Percentiles rank a stretch among this genome's conserved stretches.
These are phyloP conservation scores for Euzetes globulus DNA, from an alignment of 2,888 invertebrate genomes.

Conservation along the genomic window DNA sequence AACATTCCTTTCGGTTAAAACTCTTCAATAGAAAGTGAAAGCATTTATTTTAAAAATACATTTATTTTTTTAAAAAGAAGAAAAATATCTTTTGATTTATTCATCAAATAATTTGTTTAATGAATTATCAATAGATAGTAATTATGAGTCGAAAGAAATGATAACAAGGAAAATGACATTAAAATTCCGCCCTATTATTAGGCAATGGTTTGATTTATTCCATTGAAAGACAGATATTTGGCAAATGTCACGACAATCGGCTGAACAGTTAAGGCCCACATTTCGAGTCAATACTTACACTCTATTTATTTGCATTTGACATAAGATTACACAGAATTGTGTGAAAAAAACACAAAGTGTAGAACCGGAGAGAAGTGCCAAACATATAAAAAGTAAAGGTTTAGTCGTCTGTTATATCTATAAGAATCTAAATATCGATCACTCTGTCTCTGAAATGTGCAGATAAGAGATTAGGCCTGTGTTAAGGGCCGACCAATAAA, in stretches of 20 bases:
- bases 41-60: too few species aligned
- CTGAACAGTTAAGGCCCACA: background rate
- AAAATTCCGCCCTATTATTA: too few species aligned
- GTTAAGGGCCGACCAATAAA: background rate
- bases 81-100: too few species aligned
- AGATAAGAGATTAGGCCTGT: background rate
- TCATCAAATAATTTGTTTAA: too few species aligned
- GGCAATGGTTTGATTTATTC: too few species aligned
- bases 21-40: too few species aligned
- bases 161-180: too few species aligned
- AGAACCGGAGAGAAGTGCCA: background rate
- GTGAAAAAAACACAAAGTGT: background rate
- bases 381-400: background rate
- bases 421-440: conserved; percentile 2
- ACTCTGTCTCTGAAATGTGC: background rate
- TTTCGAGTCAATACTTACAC: background rate
- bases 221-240: background rate
- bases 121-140: too few species aligned
- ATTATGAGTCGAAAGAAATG: too few species aligned
- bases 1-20: too few species aligned
- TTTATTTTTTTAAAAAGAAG: too few species aligned
- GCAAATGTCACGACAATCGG: background rate
- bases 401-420: background rate
- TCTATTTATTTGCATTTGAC: background rate
- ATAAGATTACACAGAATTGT: background rate